phyloP scores from a whole-genome alignment of 1,140 invertebrate species.

The Plodia interpunctella region DNA sequence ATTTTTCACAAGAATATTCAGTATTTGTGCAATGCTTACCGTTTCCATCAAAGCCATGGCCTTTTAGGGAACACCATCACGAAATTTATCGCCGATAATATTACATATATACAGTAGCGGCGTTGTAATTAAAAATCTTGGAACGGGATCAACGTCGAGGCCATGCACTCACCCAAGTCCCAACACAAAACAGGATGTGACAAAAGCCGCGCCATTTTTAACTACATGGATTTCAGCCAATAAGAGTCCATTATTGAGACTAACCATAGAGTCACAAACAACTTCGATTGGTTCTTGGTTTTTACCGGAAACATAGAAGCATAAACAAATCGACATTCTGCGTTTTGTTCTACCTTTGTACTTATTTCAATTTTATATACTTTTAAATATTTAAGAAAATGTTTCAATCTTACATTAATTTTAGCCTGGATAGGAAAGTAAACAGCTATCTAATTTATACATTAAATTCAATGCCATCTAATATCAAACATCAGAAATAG shows the following conservation, averaged over 20 bases:
- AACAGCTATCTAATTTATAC: too few species aligned
- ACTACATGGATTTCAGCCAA: constrained; percentile 45
- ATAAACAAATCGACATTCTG: background rate
- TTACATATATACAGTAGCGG: constrained; percentile 63
- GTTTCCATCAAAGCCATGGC: constrained; percentile 77
- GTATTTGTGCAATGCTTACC: constrained; percentile 62
- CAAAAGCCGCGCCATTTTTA: constrained; percentile 71
- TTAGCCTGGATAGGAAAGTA: too few species aligned
- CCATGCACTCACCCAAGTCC: constrained; percentile 60
- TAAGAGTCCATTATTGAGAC: constrained; percentile 22
- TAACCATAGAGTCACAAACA: background rate
- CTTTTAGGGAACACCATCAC: constrained; percentile 76
- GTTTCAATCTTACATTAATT: too few species aligned
- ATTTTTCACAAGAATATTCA: constrained; percentile 52
- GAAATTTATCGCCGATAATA: constrained; percentile 66
- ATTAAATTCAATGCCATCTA: too few species aligned
- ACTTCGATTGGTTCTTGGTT: background rate
- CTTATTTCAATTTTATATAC: too few species aligned
- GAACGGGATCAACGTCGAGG: constrained; percentile 69
- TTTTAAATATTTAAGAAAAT: too few species aligned
- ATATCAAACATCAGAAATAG: too few species aligned
- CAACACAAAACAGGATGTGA: constrained; percentile 75
- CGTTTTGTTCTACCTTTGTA: background rate
- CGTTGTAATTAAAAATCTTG: constrained; percentile 60
- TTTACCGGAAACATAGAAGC: background rate